Evolutionary conservation across 2,888 invertebrate species (phyloP), one percentile per base, ranked within the genome.

Genomic region (Troglohyphantes excavatus): DNA sequence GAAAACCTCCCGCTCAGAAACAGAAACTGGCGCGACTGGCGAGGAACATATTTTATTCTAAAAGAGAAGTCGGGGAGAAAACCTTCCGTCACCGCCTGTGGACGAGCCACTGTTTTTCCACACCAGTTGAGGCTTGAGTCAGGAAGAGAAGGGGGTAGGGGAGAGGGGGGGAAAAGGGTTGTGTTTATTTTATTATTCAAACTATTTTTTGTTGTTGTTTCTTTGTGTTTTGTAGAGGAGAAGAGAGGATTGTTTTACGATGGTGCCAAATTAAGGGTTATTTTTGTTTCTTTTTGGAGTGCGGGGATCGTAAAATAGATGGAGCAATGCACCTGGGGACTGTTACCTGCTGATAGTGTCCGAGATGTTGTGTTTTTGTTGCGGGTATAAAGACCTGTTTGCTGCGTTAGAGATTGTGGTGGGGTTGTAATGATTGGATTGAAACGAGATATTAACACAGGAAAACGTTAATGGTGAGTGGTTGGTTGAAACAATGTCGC

Each of bases 31-130:
- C 33, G 33, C 33, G 33, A 33, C 33, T 33, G 33, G 33, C n/a
- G n/a, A n/a, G 33, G 33, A 33, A 33, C 33, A 53, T 53, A 13
- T 53, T 17, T 46, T 17, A 39, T 39, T 39, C 39, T 7, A n/a
- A n/a, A 39, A 39, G 39, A 5, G 53, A 5, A n/a, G 53, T 17
- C n/a, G n/a, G 17, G 53, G n/a, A 53, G 53, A 53, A 53, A 53
- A 53, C 53, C 53, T 53, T 13, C 53, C 53, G 53, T 78, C 78
- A 5, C 19, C 29, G 61, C 21, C 21, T 33, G 27, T 27, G 59
- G 29, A 43, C 33, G 33, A 33, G 39, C 13, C 13, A 65, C 26
- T 65, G 33, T 78, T 78, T 21, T 78, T 63, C 78, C 26, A 78
- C 78, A 23, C 61, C 13, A 63, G 63, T 78, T 78, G 19, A 23